Percentiles rank a stretch among this genome's conserved stretches.
phyloP scores from a whole-genome alignment of 2,888 invertebrate genomes.

The Diabrotica balteata region DNA sequence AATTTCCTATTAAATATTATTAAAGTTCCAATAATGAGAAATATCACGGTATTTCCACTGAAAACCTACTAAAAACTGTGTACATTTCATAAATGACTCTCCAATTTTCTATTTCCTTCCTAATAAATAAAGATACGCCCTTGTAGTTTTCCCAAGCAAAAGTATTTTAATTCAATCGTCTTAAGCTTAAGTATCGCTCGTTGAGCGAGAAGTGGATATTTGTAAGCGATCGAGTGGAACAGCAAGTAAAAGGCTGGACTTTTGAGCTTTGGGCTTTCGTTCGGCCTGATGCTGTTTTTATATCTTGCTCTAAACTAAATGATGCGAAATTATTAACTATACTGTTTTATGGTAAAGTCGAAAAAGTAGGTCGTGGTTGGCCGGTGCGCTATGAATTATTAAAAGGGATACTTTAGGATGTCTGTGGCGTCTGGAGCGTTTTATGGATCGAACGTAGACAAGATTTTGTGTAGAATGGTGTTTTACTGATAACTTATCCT shows the following conservation, averaged over 20 bases:
- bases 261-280: not conserved
- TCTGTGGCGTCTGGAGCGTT: too few relatives aligned
- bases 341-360: constrained; percentile 6
- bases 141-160: not conserved
- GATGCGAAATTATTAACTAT: constrained; percentile 15
- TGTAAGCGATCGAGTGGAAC: constrained; percentile 13
- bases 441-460: too few relatives aligned
- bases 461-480: too few relatives aligned
- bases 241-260: not conserved
- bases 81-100: too few relatives aligned
- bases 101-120: not conserved
- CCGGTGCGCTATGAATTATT: not conserved
- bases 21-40: too few relatives aligned
- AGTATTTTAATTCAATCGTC: constrained; percentile 20
- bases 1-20: too few relatives aligned
- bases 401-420: not conserved
- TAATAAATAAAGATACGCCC: not conserved
- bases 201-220: constrained; percentile 10
- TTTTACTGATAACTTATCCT: too few relatives aligned
- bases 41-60: too few relatives aligned
- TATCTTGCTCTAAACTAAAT: not conserved
- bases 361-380: constrained; percentile 5
- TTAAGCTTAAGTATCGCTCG: constrained; percentile 14
- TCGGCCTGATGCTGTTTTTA: not conserved
- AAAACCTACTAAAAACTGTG: too few relatives aligned